A percentile compares a stretch with the other conserved stretches of the same genome.
Conservation (phyloP, 2,113 vertebrate genomes). For the Rhadina sibilatrix region DNA sequence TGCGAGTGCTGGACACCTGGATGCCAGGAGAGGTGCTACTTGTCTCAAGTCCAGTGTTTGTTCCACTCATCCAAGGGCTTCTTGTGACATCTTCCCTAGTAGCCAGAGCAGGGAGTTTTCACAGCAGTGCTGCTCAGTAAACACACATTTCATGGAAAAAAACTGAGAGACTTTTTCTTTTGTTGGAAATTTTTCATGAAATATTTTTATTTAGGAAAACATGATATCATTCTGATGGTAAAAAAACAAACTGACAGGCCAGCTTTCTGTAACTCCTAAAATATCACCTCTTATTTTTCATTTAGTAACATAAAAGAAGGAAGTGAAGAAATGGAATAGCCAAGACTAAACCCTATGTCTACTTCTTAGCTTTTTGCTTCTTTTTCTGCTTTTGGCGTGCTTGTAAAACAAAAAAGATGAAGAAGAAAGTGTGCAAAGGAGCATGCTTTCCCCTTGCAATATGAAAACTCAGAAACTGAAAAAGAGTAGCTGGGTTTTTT, state of each 20-base stretch:
- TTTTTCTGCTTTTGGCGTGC: neutral
- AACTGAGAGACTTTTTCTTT: neutral
- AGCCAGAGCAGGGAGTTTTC: neutral
- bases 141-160: constrained; percentile 45
- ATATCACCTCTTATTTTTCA: constrained; percentile 51
- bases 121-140: neutral
- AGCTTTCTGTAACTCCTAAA: constrained; percentile 50
- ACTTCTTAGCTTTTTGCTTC: neutral
- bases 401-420: neutral
- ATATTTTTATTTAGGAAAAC: constrained; percentile 68
- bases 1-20: neutral
- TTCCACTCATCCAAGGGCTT: neutral
- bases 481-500: neutral
- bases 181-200: constrained; percentile 47
- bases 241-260: constrained; percentile 39
- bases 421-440: neutral
- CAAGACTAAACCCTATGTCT: neutral
- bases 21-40: neutral
- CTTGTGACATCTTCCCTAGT: neutral
- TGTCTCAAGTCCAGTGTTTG: neutral
- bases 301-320: constrained; percentile 29
- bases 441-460: neutral
- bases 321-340: constrained; percentile 18
- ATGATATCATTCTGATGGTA: constrained; percentile 62
- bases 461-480: neutral